Evolutionary conservation across 2,113 vertebrate genomes (phyloP).

Genomic region (Heterotilapia buettikoferi): DNA sequence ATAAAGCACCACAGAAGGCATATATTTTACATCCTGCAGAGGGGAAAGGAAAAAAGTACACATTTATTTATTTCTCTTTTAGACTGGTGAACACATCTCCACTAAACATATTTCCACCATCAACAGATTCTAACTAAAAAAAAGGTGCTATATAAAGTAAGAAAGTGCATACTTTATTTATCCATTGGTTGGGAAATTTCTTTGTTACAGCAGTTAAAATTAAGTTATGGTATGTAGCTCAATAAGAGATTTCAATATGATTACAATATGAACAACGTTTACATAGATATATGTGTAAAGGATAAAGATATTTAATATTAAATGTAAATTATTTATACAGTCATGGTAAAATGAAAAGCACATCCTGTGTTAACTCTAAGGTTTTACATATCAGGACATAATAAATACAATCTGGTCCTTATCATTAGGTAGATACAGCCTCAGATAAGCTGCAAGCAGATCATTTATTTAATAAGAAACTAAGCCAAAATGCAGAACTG

Average conservation of each 20-base stretch:
- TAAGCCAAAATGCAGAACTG: not conserved
- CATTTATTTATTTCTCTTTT: not conserved
- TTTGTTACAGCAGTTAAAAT: not conserved
- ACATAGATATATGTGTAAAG: not conserved
- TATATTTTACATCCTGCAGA: conserved; percentile 87
- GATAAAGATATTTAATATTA: not conserved
- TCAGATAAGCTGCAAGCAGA: not conserved
- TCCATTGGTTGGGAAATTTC: not conserved
- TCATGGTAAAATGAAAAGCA: not conserved
- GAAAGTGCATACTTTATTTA: not conserved
- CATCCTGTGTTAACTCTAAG: not conserved
- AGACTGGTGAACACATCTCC: not conserved
- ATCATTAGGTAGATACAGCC: not conserved
- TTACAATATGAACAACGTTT: not conserved
- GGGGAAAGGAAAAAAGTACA: not conserved
- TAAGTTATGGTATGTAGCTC: not conserved
- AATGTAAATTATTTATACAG: not conserved
- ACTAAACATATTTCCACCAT: not conserved
- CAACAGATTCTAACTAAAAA: not conserved
- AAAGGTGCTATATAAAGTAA: not conserved
- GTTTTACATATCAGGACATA: not conserved
- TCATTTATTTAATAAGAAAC: not conserved
- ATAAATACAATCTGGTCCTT: not conserved
- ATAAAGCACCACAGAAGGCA: conserved; percentile 91
- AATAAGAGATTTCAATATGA: not conserved